Conservation (phyloP, 1,140 invertebrate species). For the Eupristina koningsbergeri region DNA sequence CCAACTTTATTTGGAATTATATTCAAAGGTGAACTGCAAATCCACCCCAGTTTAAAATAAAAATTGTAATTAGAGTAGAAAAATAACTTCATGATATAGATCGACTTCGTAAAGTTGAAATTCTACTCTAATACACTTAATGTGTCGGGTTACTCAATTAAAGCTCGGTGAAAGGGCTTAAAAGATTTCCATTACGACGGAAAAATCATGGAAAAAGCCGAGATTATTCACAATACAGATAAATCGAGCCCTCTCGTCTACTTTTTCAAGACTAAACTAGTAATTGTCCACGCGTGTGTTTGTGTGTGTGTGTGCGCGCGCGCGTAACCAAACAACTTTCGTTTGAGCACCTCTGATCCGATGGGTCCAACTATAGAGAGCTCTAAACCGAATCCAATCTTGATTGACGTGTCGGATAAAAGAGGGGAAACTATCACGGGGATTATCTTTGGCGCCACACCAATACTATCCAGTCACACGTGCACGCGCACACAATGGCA, state of each 20-base stretch:
- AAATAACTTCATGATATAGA: background rate
- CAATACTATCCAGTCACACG: conserved; percentile 56
- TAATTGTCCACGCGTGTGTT: no score
- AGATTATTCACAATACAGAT: conserved; percentile 4
- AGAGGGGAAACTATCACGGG: conserved; percentile 66
- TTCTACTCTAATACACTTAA: conserved; percentile 5
- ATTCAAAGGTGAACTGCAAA: background rate
- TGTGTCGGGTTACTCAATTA: conserved; percentile 12
- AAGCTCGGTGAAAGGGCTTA: conserved; percentile 16
- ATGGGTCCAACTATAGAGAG: conserved; percentile 64
- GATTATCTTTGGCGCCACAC: conserved; percentile 71
- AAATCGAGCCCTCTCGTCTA: background rate
- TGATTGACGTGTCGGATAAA: conserved; percentile 67
- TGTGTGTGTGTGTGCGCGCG: background rate
- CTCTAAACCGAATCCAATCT: conserved; percentile 68
- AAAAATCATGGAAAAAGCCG: conserved; percentile 23
- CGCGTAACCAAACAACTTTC: conserved; percentile 42
- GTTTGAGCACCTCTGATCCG: conserved; percentile 64
- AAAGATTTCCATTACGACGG: conserved; percentile 13
- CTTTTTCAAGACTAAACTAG: background rate
- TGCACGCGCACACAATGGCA: conserved; percentile 36
- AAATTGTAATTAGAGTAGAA: background rate
- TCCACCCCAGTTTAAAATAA: background rate
- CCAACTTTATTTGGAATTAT: background rate
- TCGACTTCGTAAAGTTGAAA: conserved; percentile 4